Evolutionary conservation across 2,797 vertebrate species (phyloP), one percentile per base, ranked within the genome.

Genomic region (Acestrorhynchus altus): DNA sequence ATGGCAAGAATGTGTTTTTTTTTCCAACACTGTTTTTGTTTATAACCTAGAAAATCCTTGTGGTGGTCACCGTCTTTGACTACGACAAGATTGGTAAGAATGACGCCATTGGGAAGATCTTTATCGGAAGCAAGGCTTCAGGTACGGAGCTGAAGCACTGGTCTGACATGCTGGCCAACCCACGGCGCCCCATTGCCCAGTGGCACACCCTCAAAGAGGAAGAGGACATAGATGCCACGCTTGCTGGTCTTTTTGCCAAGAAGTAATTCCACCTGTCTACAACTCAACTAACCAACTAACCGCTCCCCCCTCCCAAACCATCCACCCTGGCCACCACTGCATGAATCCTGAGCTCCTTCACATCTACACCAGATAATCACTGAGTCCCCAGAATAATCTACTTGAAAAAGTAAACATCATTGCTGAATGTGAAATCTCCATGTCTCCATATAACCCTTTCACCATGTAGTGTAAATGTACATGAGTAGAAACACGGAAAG

Each of bases 1-100:
- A n/a, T n/a, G n/a, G n/a, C n/a, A n/a, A n/a, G n/a, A n/a, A n/a
- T n/a, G n/a, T n/a, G n/a, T n/a, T n/a, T n/a, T n/a, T n/a, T n/a
- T n/a, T n/a, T n/a, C n/a, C n/a, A n/a, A 35, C 1, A 6, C 22
- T 79, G 8, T 76, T 35, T 80, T 70, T 84, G 66, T n/a, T 40
- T 64, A 31, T 22, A 44, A 59, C 79, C 11, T 69, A 99, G 98
- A 99, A 99, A 95, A 97, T 99, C 85, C 92, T 98, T 76, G 97
- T 98, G 78, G 97, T 96, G 39, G 95, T 99, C 90, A 99, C 98
- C 0, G 97, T 99, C 87, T 95, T 99, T 87, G 98, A 99, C 91
- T 99, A 99, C 0, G 98, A 99, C 94, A 99, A 99, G 89, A 95
- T 99, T 47, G 97, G 98, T 72, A 98, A 98, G 93, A 99, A 99